A percentile compares a stretch with the other conserved stretches of the same genome.
Conservation (phyloP, 2,113 vertebrate genomes). For the Erythrolamprus reginae region DNA sequence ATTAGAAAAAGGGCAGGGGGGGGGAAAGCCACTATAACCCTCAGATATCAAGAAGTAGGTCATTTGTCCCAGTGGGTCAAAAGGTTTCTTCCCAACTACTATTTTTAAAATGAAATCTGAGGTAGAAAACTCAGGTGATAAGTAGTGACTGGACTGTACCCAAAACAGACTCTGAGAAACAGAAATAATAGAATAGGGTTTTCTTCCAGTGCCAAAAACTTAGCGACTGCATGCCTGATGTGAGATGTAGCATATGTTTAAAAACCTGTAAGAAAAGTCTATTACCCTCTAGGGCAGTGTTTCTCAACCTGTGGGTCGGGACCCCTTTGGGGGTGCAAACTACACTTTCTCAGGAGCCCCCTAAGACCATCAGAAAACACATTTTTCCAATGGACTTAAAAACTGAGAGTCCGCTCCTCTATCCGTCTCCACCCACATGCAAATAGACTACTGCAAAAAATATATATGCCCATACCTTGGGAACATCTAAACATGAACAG, state of each 20-base stretch:
- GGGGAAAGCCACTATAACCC: neutral
- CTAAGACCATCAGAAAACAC: no score
- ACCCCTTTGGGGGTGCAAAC: no score
- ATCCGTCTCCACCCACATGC: no score
- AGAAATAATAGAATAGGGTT: neutral
- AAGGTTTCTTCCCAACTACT: neutral
- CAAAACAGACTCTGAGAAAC: neutral
- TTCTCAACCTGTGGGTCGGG: no score
- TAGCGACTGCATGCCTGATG: neutral
- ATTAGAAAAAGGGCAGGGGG: neutral
- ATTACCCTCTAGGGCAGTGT: neutral
- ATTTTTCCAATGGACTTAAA: no score
- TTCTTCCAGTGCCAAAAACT: neutral
- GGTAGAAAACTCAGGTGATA: neutral
- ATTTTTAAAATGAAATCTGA: neutral
- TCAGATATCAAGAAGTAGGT: neutral
- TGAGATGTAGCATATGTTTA: neutral
- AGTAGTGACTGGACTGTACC: neutral
- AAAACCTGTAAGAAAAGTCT: neutral
- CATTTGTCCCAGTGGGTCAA: neutral
- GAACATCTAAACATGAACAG: no score
- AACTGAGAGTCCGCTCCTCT: no score
- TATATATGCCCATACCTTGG: no score
- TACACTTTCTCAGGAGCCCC: no score
- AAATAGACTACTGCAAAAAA: no score